phyloP scores from a whole-genome alignment of 1,140 invertebrate species.

The Procambarus virginalis region DNA sequence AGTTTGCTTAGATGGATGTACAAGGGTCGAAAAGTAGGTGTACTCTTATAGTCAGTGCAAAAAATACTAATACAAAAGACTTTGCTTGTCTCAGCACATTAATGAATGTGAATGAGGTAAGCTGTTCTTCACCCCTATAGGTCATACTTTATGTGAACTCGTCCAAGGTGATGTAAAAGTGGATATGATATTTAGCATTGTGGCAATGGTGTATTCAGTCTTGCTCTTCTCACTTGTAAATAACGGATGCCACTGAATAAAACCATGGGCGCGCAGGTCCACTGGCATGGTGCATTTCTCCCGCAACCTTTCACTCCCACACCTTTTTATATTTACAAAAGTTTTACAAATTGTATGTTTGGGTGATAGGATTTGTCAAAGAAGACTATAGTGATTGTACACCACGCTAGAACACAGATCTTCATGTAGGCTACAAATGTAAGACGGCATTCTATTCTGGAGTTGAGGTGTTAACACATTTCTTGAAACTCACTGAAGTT shows the following conservation, averaged over 20 bases:
- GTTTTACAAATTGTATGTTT: constrained; percentile 66
- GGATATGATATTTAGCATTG: constrained; percentile 65
- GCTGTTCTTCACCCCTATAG: constrained; percentile 62
- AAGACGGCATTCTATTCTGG: constrained; percentile 64
- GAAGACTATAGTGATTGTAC: constrained; percentile 64
- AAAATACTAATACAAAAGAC: constrained; percentile 54
- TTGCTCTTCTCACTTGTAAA: constrained; percentile 68
- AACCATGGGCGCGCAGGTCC: constrained; percentile 67
- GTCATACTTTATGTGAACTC: constrained; percentile 65
- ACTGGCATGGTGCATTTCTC: constrained; percentile 67
- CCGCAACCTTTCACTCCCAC: constrained; percentile 63
- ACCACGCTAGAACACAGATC: constrained; percentile 66
- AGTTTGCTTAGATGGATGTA: constrained; percentile 55
- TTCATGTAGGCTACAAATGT: constrained; percentile 67
- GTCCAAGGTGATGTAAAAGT: constrained; percentile 66
- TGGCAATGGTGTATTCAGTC: constrained; percentile 68
- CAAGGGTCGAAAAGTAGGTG: constrained; percentile 63
- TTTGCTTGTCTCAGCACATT: constrained; percentile 58
- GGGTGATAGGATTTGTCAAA: constrained; percentile 67
- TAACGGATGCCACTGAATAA: constrained; percentile 64
- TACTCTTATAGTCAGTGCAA: constrained; percentile 48
- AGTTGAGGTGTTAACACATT: constrained; percentile 32
- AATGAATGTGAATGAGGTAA: constrained; percentile 35
- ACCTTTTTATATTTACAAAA: constrained; percentile 66
- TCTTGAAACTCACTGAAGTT: constrained; percentile 53